Evolutionary conservation across 2,113 vertebrate species (phyloP).

Genomic region (Mohoua ochrocephala): DNA sequence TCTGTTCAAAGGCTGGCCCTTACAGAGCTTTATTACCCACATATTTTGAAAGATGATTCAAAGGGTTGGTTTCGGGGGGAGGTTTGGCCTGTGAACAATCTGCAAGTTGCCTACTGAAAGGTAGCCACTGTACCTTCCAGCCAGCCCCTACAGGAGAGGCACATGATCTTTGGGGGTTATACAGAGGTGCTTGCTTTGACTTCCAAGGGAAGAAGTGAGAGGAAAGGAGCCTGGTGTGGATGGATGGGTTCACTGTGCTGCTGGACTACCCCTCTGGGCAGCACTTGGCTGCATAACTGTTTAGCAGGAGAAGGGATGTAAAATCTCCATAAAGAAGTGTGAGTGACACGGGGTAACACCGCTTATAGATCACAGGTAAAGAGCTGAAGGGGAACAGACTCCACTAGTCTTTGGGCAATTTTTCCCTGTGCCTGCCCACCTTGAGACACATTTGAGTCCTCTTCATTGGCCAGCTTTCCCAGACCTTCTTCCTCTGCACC

Average conservation of each 20-base stretch:
- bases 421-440: not conserved
- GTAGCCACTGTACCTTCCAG: not conserved
- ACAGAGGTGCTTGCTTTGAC: not conserved
- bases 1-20: not conserved
- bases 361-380: not conserved
- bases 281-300: not conserved
- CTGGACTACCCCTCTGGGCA: not conserved
- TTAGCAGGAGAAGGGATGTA: not conserved
- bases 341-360: not conserved
- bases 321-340: not conserved
- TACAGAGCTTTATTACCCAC: not conserved
- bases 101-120: not conserved
- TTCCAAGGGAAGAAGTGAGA: not conserved
- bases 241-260: not conserved
- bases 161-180: not conserved
- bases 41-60: not conserved
- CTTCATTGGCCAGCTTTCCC: not conserved
- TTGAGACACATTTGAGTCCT: accelerated
- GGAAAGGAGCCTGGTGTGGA: not conserved
- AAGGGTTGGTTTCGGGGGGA: not conserved
- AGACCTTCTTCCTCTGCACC: not conserved
- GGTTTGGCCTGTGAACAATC: not conserved
- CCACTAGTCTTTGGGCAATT: not conserved
- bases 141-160: not conserved
- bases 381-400: not conserved